Base-by-base conservation (phyloP, 92 coral and sea anemone species). In the Zoanthus gigantus region DNA sequence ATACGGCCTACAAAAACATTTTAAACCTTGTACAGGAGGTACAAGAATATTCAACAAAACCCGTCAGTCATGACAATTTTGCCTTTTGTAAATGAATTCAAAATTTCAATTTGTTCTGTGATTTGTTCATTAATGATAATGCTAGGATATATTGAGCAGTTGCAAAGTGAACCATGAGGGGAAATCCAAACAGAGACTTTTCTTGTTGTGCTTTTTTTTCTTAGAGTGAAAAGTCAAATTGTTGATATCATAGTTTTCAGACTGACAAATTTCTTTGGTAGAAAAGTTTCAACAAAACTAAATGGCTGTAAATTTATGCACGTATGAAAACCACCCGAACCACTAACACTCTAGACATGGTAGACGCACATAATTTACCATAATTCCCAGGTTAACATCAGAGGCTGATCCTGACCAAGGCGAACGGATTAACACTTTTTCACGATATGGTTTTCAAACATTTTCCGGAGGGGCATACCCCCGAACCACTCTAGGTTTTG, bases 161-260 rank as follows among this genome's bases (percentile, higher is more conserved):
- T 80, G 82, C 91, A 88, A 34, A 88, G 76, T 53, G 76, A 81
- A 6, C 91, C 87, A 31, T 65, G 90, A 28, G 89, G 87, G 80
- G 63, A 72, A 16, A 84, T 88, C 94, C 91, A 91, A 17, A 91
- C 84, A 34, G 87, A 85, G 87, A 85, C 72, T 88, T 91, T 88
- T 5, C 94, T 90, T 29, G 92, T 91, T 10, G 94, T 91, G 79
- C 23, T 23, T 23, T 23, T 84, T 91, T 48, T 92, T 89, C 56
- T 91, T 91, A 77, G 88, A 79, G 48, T 88, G 88, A 67, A 84
- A 72, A 87, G 86, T 23, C 23, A 89, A 16, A 68, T 89, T 89
- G 65, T 92, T 92, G 47, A 79, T 37, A 8, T 92, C 92, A 75
- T 80, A 92, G 63, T 86, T 92, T 75, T 92, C 89, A 52, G 83